These are phyloP conservation scores for Diabrotica virgifera DNA, from an alignment of 1,140 invertebrate species.

Conservation along the genomic window DNA sequence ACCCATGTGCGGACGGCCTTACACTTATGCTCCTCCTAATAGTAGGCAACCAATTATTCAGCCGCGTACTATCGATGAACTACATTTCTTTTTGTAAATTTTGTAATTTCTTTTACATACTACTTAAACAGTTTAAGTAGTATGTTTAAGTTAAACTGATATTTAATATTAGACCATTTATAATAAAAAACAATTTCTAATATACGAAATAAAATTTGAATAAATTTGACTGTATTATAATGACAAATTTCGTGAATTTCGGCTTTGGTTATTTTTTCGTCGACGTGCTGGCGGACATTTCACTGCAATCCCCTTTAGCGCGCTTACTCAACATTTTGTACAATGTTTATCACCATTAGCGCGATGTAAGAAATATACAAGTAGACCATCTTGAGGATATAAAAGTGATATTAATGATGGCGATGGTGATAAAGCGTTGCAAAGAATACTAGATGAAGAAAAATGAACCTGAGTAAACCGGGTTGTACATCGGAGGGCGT, in stretches of 20 bases:
- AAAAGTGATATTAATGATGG: conserved; percentile 50
- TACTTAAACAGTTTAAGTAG: too few relatives aligned
- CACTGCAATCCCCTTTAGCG: conserved; percentile 7
- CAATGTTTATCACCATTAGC: conserved; percentile 50
- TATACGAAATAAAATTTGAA: too few relatives aligned
- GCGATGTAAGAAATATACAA: conserved; percentile 45
- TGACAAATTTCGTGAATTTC: conserved; percentile 1
- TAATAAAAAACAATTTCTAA: too few relatives aligned
- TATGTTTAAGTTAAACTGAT: too few relatives aligned
- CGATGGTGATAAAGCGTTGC: conserved; percentile 42
- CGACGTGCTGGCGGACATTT: background rate
- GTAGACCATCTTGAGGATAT: conserved; percentile 46
- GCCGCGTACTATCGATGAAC: too few relatives aligned
- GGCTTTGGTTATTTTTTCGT: background rate
- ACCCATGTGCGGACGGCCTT: too few relatives aligned
- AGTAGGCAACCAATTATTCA: too few relatives aligned
- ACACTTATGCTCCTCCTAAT: too few relatives aligned
- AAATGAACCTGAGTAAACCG: conserved; percentile 38
- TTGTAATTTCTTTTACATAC: too few relatives aligned
- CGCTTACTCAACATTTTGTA: conserved; percentile 32
- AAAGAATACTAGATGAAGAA: conserved; percentile 45
- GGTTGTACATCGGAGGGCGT: conserved; percentile 34
- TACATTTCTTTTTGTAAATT: too few relatives aligned
- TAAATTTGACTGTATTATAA: background rate
- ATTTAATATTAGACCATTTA: too few relatives aligned